phyloP scores from a whole-genome alignment of 1,140 invertebrate species.

The Callitettix versicolor region DNA sequence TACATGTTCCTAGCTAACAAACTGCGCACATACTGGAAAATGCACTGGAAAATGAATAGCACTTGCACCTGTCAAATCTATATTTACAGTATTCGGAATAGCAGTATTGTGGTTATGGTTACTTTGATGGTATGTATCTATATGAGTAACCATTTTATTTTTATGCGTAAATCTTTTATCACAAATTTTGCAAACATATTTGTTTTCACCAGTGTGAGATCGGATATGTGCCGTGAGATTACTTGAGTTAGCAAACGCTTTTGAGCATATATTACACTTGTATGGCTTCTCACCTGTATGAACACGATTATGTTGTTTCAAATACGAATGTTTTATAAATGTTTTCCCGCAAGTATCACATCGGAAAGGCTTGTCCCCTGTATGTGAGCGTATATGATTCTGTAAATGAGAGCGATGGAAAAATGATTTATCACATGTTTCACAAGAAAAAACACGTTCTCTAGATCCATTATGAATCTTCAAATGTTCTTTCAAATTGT shows the following conservation, averaged over 20 bases:
- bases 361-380: neutral
- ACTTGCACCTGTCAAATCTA: no score
- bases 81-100: no score
- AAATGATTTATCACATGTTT: neutral
- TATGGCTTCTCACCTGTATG: conserved; percentile 35
- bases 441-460: neutral
- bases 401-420: neutral
- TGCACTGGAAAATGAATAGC: no score
- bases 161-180: neutral
- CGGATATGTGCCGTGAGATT: neutral
- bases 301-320: conserved; percentile 22
- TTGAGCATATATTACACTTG: conserved; percentile 36
- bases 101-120: no score
- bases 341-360: conserved; percentile 16
- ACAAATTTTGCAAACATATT: neutral
- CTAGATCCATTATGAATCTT: neutral
- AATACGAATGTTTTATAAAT: conserved; percentile 8
- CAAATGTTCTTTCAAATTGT: neutral
- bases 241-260: conserved; percentile 10
- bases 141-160: neutral
- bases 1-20: no score
- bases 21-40: no score
- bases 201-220: conserved; percentile 2
- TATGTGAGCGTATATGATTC: conserved; percentile 7
- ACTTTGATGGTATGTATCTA: neutral